Percentiles rank a stretch among this genome's conserved stretches.
phyloP scores from a whole-genome alignment of 2,888 invertebrate species.

The Hirtodrosophila histrioides region DNA sequence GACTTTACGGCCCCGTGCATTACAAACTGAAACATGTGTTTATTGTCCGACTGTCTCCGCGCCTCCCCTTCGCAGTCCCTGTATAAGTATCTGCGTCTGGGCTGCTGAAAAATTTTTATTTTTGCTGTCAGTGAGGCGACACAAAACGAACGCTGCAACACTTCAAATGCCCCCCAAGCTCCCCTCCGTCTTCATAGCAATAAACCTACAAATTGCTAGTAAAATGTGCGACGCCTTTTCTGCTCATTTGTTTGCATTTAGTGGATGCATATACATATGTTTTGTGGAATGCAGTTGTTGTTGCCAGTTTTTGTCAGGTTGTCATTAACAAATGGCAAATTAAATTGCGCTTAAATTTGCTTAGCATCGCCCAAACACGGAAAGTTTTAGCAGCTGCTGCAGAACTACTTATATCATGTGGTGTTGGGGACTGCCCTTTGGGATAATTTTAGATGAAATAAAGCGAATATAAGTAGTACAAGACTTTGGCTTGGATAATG shows the following conservation, averaged over 20 bases:
- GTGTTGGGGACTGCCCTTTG: too few species aligned
- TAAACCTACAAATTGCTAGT: slow-evolving; percentile 22
- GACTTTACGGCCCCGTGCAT: slow-evolving; percentile 74
- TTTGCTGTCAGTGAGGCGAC: slow-evolving; percentile 72
- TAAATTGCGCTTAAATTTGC: slow-evolving; percentile 75
- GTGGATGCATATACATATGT: slow-evolving; percentile 14
- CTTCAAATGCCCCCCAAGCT: slow-evolving; percentile 51
- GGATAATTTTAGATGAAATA: too few species aligned
- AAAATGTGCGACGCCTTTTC: slow-evolving; percentile 42
- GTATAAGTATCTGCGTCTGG: slow-evolving; percentile 38
- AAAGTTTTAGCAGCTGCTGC: slow-evolving; percentile 13
- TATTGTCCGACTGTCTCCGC: slow-evolving; percentile 64
- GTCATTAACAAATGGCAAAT: slow-evolving; percentile 83
- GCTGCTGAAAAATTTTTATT: slow-evolving; percentile 60
- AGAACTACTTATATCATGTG: background rate
- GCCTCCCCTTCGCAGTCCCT: slow-evolving; percentile 2
- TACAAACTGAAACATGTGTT: slow-evolving; percentile 81
- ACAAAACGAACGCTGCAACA: slow-evolving; percentile 63
- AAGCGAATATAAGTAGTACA: too few species aligned
- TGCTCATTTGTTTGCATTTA: slow-evolving; percentile 55
- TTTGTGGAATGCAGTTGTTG: slow-evolving; percentile 51
- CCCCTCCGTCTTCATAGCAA: too few species aligned
- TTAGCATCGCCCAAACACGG: slow-evolving; percentile 8
- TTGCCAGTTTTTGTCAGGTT: slow-evolving; percentile 53
- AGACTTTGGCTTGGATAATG: too few species aligned